These are phyloP conservation scores for Halictus ligatus DNA, from an alignment of 2,888 invertebrate genomes.

Conservation along the genomic window DNA sequence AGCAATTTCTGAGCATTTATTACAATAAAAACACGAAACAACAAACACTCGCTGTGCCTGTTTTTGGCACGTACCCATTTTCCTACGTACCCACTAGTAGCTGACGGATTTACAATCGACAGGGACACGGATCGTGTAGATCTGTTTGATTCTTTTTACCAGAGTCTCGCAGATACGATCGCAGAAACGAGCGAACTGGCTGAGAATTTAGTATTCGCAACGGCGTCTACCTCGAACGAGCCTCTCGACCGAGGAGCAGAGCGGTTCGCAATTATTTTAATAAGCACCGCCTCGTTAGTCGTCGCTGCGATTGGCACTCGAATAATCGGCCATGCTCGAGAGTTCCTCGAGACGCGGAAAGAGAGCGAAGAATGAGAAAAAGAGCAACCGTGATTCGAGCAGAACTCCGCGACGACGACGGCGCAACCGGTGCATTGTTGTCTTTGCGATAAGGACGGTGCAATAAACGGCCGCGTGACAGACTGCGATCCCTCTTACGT, in stretches of 20 bases:
- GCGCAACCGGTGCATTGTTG: not conserved
- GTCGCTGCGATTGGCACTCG: slow-evolving; percentile 17
- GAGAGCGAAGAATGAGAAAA: not conserved
- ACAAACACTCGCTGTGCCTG: too few species aligned
- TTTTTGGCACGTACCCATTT: too few species aligned
- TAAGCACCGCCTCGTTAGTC: slow-evolving; percentile 12
- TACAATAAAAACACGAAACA: too few species aligned
- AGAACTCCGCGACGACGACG: not conserved
- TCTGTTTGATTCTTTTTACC: not conserved
- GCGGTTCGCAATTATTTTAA: slow-evolving; percentile 22
- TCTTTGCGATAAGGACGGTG: too few species aligned
- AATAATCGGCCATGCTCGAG: slow-evolving; percentile 14
- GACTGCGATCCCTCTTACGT: too few species aligned
- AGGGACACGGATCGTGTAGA: too few species aligned
- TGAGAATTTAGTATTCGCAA: not conserved
- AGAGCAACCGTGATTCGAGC: not conserved
- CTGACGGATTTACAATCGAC: too few species aligned
- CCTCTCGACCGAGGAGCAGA: not conserved
- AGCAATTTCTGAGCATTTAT: too few species aligned
- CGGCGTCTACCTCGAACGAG: not conserved
- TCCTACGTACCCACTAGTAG: too few species aligned
- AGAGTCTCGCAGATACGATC: not conserved
- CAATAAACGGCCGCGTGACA: too few species aligned
- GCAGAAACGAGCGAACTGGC: not conserved
- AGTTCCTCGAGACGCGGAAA: not conserved